A percentile compares a stretch with the other conserved stretches of the same genome.
These are phyloP conservation scores for Andrena fulva DNA, from an alignment of 2,888 invertebrate species.

Conservation along the genomic window DNA sequence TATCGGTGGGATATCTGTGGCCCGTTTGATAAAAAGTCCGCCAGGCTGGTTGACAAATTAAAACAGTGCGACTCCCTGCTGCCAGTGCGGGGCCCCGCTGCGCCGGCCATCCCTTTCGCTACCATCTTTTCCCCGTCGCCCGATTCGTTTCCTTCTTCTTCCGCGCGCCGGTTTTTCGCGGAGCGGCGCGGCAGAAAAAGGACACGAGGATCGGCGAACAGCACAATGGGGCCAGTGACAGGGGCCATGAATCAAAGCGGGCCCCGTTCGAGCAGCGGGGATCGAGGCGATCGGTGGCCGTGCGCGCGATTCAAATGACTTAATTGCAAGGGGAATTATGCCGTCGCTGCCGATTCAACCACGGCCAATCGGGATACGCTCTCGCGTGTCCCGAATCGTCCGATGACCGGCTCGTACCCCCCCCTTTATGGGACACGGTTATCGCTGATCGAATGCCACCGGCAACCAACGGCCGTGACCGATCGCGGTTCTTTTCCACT, in stretches of 20 bases:
- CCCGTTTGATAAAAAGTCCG: conserved; percentile 41
- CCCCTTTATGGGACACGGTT: conserved; percentile 13
- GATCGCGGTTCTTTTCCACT: conserved; percentile 32
- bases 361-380: conserved; percentile 3
- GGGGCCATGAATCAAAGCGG: conserved; percentile 42
- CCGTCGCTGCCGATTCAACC: conserved; percentile 25
- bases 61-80: conserved; percentile 55
- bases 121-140: conserved; percentile 4
- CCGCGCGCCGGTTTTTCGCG: conserved; percentile 31
- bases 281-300: neutral
- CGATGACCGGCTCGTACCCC: conserved; percentile 22
- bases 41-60: conserved; percentile 58
- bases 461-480: conserved; percentile 41
- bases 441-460: conserved; percentile 41
- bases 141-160: conserved; percentile 14
- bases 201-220: conserved; percentile 14
- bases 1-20: conserved; percentile 46
- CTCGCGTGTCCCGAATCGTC: conserved; percentile 10
- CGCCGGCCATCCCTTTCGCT: conserved; percentile 2
- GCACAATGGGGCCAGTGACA: conserved; percentile 40
- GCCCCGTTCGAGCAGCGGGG: conserved; percentile 3
- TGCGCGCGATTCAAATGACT: conserved; percentile 49
- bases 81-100: conserved; percentile 44
- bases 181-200: conserved; percentile 30
- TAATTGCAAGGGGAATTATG: conserved; percentile 53